Percentiles rank a stretch among this genome's conserved stretches.
phyloP scores from a whole-genome alignment of 2,888 invertebrate species.

The Latrodectus hesperus region DNA sequence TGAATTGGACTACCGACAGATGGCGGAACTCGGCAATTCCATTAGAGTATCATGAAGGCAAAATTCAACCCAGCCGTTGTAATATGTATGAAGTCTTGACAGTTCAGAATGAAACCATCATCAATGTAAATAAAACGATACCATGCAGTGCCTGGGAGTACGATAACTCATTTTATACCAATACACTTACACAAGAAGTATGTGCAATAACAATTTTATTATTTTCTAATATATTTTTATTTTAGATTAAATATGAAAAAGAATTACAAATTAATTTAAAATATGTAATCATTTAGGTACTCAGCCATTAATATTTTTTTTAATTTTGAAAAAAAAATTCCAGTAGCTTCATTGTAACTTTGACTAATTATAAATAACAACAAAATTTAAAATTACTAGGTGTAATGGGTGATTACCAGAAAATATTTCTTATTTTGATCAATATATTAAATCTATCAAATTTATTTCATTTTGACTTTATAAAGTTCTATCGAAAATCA shows the following conservation, averaged over 20 bases:
- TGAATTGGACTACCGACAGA: conserved; percentile 42
- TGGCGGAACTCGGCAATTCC: conserved; percentile 59
- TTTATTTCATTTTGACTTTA: too few relatives aligned
- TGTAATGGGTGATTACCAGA: too few relatives aligned
- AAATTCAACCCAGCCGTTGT: conserved; percentile 41
- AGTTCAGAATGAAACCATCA: conserved; percentile 22
- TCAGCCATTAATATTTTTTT: too few relatives aligned
- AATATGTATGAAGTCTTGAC: conserved; percentile 45
- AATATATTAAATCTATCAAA: too few relatives aligned
- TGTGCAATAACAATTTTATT: conserved; percentile 1
- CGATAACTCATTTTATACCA: conserved; percentile 58
- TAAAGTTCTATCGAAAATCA: too few relatives aligned
- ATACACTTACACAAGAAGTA: conserved; percentile 62
- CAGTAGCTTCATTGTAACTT: too few relatives aligned
- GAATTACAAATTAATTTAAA: not conserved
- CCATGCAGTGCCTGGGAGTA: conserved; percentile 58
- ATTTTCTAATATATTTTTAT: not conserved
- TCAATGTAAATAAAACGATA: conserved; percentile 55
- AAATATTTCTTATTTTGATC: too few relatives aligned
- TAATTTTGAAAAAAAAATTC: too few relatives aligned
- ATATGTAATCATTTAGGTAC: not conserved
- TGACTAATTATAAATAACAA: too few relatives aligned
- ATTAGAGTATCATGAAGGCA: conserved; percentile 23
- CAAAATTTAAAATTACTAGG: too few relatives aligned
- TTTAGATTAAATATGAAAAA: not conserved